phyloP scores from a whole-genome alignment of 2,888 invertebrate species.

The Crepidodera aurea region DNA sequence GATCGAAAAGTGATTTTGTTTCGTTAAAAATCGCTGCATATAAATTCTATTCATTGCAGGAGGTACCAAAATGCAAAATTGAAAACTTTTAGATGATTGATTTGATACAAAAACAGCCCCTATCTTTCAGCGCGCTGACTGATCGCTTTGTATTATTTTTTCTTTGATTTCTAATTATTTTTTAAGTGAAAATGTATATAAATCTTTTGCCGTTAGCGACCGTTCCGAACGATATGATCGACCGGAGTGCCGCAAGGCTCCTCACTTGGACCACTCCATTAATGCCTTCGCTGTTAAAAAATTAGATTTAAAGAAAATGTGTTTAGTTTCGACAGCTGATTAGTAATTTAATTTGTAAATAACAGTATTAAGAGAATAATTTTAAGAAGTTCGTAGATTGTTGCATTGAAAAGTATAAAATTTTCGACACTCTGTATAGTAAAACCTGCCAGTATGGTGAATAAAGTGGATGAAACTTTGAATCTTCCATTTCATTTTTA shows the following conservation, averaged over 20 bases:
- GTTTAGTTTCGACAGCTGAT: background rate
- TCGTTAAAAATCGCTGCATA: too few relatives aligned
- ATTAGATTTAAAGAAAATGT: background rate
- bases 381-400: background rate
- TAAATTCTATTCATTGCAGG: too few relatives aligned
- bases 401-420: background rate
- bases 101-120: background rate
- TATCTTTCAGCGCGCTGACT: slow-evolving; percentile 8
- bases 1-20: too few relatives aligned
- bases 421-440: too few relatives aligned
- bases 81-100: background rate
- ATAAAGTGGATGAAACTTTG: too few relatives aligned
- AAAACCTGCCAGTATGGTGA: too few relatives aligned
- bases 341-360: background rate
- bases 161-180: background rate
- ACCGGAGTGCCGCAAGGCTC: background rate
- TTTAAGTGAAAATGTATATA: background rate
- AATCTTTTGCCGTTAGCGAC: background rate
- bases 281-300: background rate
- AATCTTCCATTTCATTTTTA: too few relatives aligned
- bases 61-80: too few relatives aligned
- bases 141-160: slow-evolving; percentile 29
- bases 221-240: background rate
- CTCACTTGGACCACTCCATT: background rate
- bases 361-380: background rate